Evolutionary conservation across 2,888 invertebrate genomes (phyloP).

Genomic region (Endotricha flammealis): DNA sequence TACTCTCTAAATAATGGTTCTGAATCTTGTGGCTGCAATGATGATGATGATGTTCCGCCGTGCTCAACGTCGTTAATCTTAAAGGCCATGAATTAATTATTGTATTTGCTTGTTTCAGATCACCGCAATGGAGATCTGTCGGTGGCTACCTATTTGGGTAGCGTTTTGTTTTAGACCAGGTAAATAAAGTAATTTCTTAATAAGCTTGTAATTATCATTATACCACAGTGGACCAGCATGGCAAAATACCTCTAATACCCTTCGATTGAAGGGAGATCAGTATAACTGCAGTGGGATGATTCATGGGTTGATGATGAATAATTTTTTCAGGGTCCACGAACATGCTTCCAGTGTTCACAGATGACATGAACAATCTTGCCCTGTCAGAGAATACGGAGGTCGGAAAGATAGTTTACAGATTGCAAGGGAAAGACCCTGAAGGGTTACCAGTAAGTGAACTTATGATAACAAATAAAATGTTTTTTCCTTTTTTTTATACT

Average conservation of each 20-base stretch:
- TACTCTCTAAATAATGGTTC: too few relatives aligned
- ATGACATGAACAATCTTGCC: slow-evolving; percentile 87
- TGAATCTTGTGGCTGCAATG: too few relatives aligned
- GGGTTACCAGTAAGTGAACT: slow-evolving; percentile 82
- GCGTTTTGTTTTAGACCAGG: slow-evolving; percentile 38
- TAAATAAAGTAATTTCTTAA: too few relatives aligned
- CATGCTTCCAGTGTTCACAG: slow-evolving; percentile 84
- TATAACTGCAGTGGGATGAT: too few relatives aligned
- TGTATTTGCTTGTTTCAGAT: slow-evolving; percentile 43
- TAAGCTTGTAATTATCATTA: too few relatives aligned
- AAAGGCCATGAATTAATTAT: too few relatives aligned
- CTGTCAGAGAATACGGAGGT: slow-evolving; percentile 88
- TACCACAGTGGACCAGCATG: too few relatives aligned
- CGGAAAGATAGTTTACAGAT: slow-evolving; percentile 85
- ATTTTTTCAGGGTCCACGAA: slow-evolving; percentile 60
- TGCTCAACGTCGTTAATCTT: slow-evolving; percentile 7
- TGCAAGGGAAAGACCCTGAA: slow-evolving; percentile 90
- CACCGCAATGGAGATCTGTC: slow-evolving; percentile 52
- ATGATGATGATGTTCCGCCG: not conserved
- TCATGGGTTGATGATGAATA: too few relatives aligned
- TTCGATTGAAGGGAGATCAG: too few relatives aligned
- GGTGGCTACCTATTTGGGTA: slow-evolving; percentile 39
- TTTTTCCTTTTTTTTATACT: too few relatives aligned
- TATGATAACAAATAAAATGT: too few relatives aligned
- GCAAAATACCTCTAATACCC: too few relatives aligned